Conservation (phyloP, 2,113 vertebrate species). For the Erythrocebus patas region DNA sequence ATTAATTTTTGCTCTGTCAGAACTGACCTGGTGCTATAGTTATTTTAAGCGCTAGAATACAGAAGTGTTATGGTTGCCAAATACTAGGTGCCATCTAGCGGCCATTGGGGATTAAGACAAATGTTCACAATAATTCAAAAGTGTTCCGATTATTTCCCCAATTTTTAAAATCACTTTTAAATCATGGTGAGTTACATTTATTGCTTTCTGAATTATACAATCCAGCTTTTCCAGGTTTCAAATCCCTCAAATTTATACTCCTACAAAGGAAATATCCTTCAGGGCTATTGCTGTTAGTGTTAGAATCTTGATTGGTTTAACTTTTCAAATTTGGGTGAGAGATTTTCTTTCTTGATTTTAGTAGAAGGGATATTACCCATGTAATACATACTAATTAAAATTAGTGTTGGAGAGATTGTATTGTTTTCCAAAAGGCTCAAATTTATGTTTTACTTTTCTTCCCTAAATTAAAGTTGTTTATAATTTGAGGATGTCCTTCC, state of each 20-base stretch:
- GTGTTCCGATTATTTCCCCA: not conserved
- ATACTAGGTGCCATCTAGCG: constrained; percentile 83
- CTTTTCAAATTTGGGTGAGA: not conserved
- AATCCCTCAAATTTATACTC: not conserved
- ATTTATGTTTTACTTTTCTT: constrained; percentile 27
- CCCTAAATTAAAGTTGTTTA: not conserved
- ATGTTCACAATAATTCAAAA: rapidly evolving
- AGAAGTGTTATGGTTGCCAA: constrained; percentile 59
- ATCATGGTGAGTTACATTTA: not conserved
- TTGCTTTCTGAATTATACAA: not conserved
- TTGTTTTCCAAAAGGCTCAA: not conserved
- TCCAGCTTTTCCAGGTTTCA: not conserved
- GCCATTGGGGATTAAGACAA: constrained; percentile 10
- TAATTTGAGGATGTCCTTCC: not conserved
- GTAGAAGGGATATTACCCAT: not conserved
- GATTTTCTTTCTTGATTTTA: constrained; percentile 17
- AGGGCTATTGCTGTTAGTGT: not conserved
- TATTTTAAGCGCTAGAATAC: not conserved
- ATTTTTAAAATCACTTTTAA: not conserved
- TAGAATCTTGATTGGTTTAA: not conserved
- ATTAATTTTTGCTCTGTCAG: not conserved
- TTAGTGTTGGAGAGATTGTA: not conserved
- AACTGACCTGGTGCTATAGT: not conserved
- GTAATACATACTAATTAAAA: not conserved
- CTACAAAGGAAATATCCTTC: not conserved